These are phyloP conservation scores for Mixornis gularis DNA, from an alignment of 2,113 vertebrate species.

Conservation along the genomic window DNA sequence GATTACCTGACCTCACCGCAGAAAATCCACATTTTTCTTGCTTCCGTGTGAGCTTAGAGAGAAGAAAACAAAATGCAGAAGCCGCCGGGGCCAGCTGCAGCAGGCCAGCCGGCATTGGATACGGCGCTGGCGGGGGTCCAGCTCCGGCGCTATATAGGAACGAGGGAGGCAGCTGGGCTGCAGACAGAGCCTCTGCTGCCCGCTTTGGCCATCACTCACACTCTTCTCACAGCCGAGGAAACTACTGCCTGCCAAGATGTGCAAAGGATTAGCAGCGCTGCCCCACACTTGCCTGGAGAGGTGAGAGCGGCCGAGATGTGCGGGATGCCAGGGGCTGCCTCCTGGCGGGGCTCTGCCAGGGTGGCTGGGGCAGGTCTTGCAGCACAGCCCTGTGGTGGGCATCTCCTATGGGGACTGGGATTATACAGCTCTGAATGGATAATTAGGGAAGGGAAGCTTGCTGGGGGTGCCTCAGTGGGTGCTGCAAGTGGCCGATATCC, in stretches of 20 bases:
- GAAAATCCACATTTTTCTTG: background rate
- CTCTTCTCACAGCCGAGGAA: background rate
- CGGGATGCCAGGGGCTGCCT: fast-evolving
- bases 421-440: background rate
- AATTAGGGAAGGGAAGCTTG: background rate
- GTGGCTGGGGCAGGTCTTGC: fast-evolving
- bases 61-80: slow-evolving; percentile 11
- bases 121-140: slow-evolving; percentile 22
- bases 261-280: slow-evolving; percentile 56
- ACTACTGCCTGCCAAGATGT: slow-evolving; percentile 38
- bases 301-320: background rate
- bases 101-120: background rate
- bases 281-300: slow-evolving; percentile 60
- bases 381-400: fast-evolving
- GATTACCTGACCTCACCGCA: background rate
- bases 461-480: background rate
- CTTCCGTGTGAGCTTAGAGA: background rate
- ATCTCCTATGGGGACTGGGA: fast-evolving
- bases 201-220: background rate
- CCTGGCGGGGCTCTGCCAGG: background rate
- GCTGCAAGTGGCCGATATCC: background rate
- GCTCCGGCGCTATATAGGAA: background rate
- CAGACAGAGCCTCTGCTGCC: background rate
- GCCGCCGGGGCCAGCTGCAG: background rate
- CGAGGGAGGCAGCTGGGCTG: background rate